Evolutionary conservation across 1,140 invertebrate genomes (phyloP).

Genomic region (Pinna nobilis): DNA sequence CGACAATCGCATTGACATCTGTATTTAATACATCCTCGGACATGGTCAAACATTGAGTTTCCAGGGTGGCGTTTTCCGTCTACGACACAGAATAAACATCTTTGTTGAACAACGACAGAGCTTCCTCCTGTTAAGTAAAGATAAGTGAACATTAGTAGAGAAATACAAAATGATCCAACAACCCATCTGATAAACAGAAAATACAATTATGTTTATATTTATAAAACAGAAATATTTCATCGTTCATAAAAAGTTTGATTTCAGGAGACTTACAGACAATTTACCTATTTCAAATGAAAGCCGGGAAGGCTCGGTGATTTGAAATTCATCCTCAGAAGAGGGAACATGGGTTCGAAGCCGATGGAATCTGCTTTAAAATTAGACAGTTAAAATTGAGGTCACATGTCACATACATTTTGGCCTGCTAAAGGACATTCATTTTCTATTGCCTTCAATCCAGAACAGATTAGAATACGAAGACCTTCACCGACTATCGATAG

Average conservation of each 20-base stretch:
- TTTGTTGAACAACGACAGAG: neutral
- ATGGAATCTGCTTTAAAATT: no score
- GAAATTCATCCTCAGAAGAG: no score
- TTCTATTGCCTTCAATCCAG: neutral
- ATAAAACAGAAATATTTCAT: neutral
- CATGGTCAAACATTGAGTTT: constrained; percentile 32
- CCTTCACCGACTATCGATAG: neutral
- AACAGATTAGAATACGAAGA: neutral
- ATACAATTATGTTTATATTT: neutral
- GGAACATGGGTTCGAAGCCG: no score
- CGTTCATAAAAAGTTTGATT: neutral
- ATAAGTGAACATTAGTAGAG: neutral
- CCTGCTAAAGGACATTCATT: no score
- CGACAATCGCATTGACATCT: constrained; percentile 33
- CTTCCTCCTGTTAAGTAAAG: neutral
- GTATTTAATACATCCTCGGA: constrained; percentile 35
- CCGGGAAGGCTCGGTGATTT: no score
- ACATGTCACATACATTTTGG: no score
- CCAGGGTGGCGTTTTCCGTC: constrained; percentile 32
- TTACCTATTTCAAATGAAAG: neutral
- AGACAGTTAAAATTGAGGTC: no score
- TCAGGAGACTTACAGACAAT: neutral
- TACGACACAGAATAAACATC: constrained; percentile 10
- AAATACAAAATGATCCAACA: neutral
- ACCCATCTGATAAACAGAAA: neutral